Conservation (phyloP, 1,140 invertebrate genomes). For the Drosophila nigromelanica region DNA sequence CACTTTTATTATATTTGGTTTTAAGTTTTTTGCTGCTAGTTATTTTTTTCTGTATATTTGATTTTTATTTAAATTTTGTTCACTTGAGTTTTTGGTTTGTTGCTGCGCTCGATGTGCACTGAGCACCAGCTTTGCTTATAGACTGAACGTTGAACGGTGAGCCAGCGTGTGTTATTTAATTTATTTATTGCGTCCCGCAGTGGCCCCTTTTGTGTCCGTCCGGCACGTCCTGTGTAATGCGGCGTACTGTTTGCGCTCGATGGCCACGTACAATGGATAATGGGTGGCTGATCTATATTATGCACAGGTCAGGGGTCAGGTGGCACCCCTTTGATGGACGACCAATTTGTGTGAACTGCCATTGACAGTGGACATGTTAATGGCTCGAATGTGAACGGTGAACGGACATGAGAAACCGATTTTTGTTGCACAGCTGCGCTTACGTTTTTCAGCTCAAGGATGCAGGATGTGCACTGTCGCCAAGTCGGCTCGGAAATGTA, state of each 20-base stretch:
- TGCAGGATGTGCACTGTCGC: constrained; percentile 70
- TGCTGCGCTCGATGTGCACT: constrained; percentile 27
- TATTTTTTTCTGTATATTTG: neutral
- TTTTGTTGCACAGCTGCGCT: constrained; percentile 7
- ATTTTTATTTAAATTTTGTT: constrained; percentile 16
- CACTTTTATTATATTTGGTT: constrained; percentile 18
- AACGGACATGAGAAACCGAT: constrained; percentile 13
- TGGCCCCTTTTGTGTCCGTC: neutral
- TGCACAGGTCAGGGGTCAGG: neutral
- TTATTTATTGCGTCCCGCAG: constrained; percentile 67
- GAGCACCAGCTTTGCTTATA: constrained; percentile 54
- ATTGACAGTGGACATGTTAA: constrained; percentile 73
- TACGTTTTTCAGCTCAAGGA: constrained; percentile 63
- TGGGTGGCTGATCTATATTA: neutral
- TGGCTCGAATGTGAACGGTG: constrained; percentile 31
- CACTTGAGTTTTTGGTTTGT: constrained; percentile 24
- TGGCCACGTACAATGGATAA: constrained; percentile 35
- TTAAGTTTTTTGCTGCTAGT: too few species aligned
- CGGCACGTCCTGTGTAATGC: constrained; percentile 29
- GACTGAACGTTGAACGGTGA: constrained; percentile 25
- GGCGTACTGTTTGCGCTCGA: constrained; percentile 29
- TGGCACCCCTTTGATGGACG: constrained; percentile 12
- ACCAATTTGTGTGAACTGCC: constrained; percentile 66
- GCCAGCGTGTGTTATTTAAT: constrained; percentile 55
- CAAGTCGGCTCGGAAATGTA: constrained; percentile 3